Base-by-base conservation (phyloP, 2,888 invertebrate genomes). In the Agrochola macilenta region DNA sequence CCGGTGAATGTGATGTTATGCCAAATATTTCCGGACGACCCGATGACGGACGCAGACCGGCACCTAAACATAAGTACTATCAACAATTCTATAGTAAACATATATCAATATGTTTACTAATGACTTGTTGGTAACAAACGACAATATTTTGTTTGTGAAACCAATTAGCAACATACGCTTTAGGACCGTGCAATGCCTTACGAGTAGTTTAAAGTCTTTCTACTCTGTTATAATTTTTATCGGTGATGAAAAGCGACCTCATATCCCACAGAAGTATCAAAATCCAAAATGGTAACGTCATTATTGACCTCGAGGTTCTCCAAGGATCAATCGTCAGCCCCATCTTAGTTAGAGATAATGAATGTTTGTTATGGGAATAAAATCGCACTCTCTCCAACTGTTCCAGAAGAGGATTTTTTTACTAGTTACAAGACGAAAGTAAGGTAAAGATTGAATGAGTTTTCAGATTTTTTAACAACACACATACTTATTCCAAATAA, bases 1-100 rank as follows among this genome's bases (percentile, higher is more conserved):
- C 64, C 12, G 63, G 61, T 54, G 12, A 30, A 30, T 30, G 14
- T 49, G 54, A 26, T 81, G 84, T 76, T 79, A 87, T 89, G 79
- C 81, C 79, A 86, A 87, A 82, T 82, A 88, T 89, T 89, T 87
- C 86, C 83, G 87, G 84, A 78, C 54, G 64, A 66, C 30, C 52
- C 83, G 66, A 70, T 63, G 61, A 68, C 61, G 35, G 70, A 61
- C 14, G n/a, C 66, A 43, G 49, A 57, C 20, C 9, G n/a, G 17
- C 35, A 61, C 23, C 69, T 49, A 54, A 65, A 81, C 7, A 71
- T 54, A n/a, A 11, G 43, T 72, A 61, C 14, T 69, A 46, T 68
- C 54, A 69, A 64, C n/a, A 52, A 49, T 68, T 49, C 9, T 30
- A 17, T 23, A 54, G 14, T 49, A 68, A 69, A 75, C 14, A 60